These are phyloP conservation scores for Lutraria rhynchaena DNA, from an alignment of 1,140 invertebrate genomes.

Conservation along the genomic window DNA sequence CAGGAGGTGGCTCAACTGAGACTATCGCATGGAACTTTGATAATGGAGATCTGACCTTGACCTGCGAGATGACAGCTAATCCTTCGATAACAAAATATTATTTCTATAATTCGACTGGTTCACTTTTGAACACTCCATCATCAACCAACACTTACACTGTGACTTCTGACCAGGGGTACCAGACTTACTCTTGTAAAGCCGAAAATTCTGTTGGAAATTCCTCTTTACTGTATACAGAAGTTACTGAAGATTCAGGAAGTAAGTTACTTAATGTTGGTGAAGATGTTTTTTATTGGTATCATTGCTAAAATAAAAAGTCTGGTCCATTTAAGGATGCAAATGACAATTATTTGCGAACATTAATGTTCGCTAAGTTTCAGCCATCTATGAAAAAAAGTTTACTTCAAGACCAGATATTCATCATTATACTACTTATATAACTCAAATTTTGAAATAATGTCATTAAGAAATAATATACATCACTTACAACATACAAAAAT, in stretches of 20 bases:
- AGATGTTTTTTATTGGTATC: no score
- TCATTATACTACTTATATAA: no score
- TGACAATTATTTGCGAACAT: no score
- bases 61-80: slow-evolving; percentile 37
- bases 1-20: neutral
- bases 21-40: neutral
- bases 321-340: no score
- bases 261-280: no score
- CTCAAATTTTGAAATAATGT: no score
- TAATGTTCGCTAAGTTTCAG: no score
- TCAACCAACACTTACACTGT: slow-evolving; percentile 9
- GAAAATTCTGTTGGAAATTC: slow-evolving; percentile 19
- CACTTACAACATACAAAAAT: no score
- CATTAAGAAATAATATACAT: no score
- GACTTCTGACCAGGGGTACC: slow-evolving; percentile 13
- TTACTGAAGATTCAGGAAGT: slow-evolving; percentile 1
- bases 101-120: slow-evolving; percentile 12
- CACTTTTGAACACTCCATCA: neutral
- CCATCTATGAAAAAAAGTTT: no score
- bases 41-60: slow-evolving; percentile 23
- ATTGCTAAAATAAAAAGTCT: no score
- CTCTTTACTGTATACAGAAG: neutral
- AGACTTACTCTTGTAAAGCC: slow-evolving; percentile 19
- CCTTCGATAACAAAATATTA: slow-evolving; percentile 3
- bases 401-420: no score